Percentiles rank a stretch among this genome's conserved stretches.
Evolutionary conservation across 2,888 invertebrate genomes (phyloP).

Genomic region (Dascillus cervinus): DNA sequence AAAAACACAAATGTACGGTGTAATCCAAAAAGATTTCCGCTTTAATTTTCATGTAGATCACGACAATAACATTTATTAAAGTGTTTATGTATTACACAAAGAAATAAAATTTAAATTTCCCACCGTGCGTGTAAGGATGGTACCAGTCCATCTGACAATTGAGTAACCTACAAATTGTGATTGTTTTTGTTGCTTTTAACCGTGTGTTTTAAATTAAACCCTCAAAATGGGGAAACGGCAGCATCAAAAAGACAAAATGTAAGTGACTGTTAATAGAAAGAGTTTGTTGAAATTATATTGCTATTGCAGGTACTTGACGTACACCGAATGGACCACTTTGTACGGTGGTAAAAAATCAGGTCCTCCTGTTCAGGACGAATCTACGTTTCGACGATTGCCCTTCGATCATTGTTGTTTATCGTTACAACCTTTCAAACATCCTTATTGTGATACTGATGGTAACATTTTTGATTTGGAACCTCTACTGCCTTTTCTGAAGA

Average conservation of each 20-base stretch:
- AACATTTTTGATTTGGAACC: slow-evolving; percentile 89
- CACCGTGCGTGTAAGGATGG: too few relatives aligned
- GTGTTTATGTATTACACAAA: too few relatives aligned
- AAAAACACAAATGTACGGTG: too few relatives aligned
- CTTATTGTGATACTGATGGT: slow-evolving; percentile 84
- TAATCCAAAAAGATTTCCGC: too few relatives aligned
- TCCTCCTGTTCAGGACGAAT: slow-evolving; percentile 62
- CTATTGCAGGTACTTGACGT: slow-evolving; percentile 66
- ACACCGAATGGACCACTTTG: slow-evolving; percentile 82
- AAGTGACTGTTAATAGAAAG: slow-evolving; percentile 34
- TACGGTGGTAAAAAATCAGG: slow-evolving; percentile 77
- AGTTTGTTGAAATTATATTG: neutral
- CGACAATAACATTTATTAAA: too few relatives aligned
- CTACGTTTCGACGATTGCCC: slow-evolving; percentile 84
- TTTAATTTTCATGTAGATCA: too few relatives aligned
- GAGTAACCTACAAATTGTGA: too few relatives aligned
- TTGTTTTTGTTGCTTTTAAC: too few relatives aligned
- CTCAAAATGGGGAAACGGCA: slow-evolving; percentile 83
- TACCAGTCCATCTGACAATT: too few relatives aligned
- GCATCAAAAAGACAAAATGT: slow-evolving; percentile 94
- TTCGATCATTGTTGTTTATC: slow-evolving; percentile 89
- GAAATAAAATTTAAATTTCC: too few relatives aligned
- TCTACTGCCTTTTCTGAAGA: slow-evolving; percentile 78
- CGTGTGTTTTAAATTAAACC: too few relatives aligned
- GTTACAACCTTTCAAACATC: slow-evolving; percentile 85